A percentile compares a stretch with the other conserved stretches of the same genome.
Evolutionary conservation across 1,140 invertebrate genomes (phyloP).

Genomic region (Procambarus virginalis): DNA sequence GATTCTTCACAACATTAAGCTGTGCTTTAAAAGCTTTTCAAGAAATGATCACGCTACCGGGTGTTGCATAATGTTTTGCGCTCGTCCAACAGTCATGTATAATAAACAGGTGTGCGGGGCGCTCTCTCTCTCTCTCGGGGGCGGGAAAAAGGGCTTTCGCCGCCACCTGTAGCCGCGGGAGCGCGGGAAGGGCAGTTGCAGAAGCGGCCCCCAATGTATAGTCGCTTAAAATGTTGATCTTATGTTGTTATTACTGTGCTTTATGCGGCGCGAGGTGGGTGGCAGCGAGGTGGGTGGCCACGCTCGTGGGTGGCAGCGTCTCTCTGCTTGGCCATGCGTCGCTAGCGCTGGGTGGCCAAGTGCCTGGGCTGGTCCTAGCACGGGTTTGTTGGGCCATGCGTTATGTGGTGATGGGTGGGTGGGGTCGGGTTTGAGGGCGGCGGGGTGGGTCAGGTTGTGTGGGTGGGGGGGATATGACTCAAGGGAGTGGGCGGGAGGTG

Average conservation of each 20-base stretch:
- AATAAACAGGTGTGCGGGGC: no score
- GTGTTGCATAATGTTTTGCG: no score
- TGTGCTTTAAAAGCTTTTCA: no score
- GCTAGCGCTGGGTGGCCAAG: background rate
- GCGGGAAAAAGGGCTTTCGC: no score
- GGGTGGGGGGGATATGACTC: background rate
- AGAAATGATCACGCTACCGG: no score
- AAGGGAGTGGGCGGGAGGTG: background rate
- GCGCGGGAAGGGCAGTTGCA: no score
- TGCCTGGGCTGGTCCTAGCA: background rate
- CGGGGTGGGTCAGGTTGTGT: background rate
- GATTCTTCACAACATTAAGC: no score
- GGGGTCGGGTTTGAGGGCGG: background rate
- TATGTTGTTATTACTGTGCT: constrained; percentile 48
- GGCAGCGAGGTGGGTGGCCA: background rate
- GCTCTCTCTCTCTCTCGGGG: no score
- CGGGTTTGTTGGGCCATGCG: background rate
- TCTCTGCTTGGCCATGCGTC: background rate
- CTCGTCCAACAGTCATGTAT: no score
- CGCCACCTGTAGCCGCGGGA: no score
- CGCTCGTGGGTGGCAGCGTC: background rate
- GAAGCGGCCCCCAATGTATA: constrained; percentile 12
- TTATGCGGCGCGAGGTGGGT: constrained; percentile 19
- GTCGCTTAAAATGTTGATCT: constrained; percentile 18
- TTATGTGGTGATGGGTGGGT: background rate